Conservation (phyloP, 2,797 vertebrate species). For the Micrastur ruficollis region DNA sequence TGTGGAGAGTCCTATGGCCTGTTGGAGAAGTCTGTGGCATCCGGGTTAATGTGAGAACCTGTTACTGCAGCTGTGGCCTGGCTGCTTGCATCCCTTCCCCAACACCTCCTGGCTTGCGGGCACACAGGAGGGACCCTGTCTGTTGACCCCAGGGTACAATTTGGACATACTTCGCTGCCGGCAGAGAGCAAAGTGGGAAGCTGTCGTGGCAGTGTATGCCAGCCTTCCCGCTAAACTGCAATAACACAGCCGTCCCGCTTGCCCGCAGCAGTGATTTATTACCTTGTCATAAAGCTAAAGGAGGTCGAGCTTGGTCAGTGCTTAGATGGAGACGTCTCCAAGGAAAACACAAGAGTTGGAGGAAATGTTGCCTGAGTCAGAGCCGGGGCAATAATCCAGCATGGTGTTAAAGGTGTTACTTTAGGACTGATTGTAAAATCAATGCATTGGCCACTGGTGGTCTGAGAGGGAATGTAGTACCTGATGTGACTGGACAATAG, state of each 20-base stretch:
- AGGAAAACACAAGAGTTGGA: neutral
- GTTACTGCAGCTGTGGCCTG: neutral
- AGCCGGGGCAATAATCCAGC: neutral
- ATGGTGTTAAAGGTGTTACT: neutral
- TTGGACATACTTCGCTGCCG: neutral
- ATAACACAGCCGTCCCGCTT: neutral
- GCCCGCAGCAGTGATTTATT: neutral
- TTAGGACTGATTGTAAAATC: constrained; percentile 43
- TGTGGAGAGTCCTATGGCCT: accelerated
- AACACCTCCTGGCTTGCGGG: accelerated
- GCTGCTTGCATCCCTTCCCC: neutral
- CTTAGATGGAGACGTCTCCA: constrained; percentile 20
- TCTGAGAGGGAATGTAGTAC: neutral
- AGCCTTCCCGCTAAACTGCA: neutral
- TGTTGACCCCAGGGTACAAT: accelerated
- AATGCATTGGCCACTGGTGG: neutral
- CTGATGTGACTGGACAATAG: neutral
- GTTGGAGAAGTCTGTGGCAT: neutral
- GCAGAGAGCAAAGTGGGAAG: neutral
- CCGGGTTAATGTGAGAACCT: neutral
- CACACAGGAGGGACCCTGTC: neutral
- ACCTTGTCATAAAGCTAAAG: constrained; percentile 10
- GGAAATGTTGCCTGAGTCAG: neutral
- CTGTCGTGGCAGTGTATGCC: neutral
- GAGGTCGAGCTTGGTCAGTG: constrained; percentile 9